These are phyloP conservation scores for Phenganax subtilis DNA, from an alignment of 92 coral and sea anemone genomes.

Conservation along the genomic window DNA sequence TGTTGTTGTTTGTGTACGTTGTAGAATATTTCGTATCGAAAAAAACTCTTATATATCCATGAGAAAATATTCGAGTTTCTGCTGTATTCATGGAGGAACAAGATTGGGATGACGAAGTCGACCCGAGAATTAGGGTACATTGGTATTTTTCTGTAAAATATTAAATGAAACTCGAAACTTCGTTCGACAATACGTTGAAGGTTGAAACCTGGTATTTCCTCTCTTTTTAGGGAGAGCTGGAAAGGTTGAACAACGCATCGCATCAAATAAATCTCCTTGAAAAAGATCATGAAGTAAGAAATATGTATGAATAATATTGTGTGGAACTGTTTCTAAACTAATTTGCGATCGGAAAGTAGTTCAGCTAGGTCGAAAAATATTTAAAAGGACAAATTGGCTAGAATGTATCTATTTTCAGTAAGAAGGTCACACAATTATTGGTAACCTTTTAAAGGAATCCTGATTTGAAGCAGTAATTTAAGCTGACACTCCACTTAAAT, in stretches of 20 bases:
- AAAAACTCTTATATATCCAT: not conserved
- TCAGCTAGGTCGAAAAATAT: not conserved
- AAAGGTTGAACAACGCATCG: constrained; percentile 76
- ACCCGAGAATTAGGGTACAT: constrained; percentile 84
- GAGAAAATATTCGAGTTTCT: constrained; percentile 3
- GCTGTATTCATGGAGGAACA: constrained; percentile 48
- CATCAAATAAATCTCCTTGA: constrained; percentile 83
- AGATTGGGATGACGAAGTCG: constrained; percentile 66
- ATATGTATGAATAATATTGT: not conserved
- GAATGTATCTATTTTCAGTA: not conserved
- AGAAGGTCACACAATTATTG: too few relatives aligned
- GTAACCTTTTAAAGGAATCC: too few relatives aligned
- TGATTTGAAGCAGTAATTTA: too few relatives aligned
- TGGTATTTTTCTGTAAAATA: not conserved
- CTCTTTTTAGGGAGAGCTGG: constrained; percentile 67
- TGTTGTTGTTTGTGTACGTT: constrained; percentile 12
- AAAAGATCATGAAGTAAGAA: constrained; percentile 77
- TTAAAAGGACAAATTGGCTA: not conserved
- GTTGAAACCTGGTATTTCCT: not conserved
- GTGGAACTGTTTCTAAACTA: not conserved
- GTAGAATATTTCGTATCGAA: constrained; percentile 20
- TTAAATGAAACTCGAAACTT: constrained; percentile 28
- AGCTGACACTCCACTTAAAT: too few relatives aligned
- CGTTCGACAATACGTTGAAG: not conserved
- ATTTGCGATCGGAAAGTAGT: not conserved